Evolutionary conservation across 2,797 vertebrate species (phyloP).

Genomic region (Phoxinus dragarum): DNA sequence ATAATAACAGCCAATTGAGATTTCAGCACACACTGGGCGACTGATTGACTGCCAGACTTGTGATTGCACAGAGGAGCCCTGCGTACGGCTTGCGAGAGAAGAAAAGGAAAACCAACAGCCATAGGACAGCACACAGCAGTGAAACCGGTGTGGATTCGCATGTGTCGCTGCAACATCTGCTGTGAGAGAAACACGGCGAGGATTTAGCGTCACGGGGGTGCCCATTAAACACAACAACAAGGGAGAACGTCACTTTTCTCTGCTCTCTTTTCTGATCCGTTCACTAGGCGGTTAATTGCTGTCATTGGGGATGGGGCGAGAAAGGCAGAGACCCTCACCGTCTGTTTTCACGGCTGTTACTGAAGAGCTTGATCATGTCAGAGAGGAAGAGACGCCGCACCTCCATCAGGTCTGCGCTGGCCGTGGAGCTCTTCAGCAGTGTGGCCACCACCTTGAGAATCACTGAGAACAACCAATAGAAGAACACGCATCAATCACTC

Average conservation of each 20-base stretch:
- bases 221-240: slow-evolving; percentile 55
- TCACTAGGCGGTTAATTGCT: slow-evolving; percentile 65
- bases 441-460: slow-evolving; percentile 99
- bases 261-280: slow-evolving; percentile 51
- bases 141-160: slow-evolving; percentile 22
- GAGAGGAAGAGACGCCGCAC: slow-evolving; percentile 95
- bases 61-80: slow-evolving; percentile 31
- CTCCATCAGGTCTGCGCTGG: slow-evolving; percentile 96
- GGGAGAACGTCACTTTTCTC: slow-evolving; percentile 21
- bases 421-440: slow-evolving; percentile 92
- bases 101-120: slow-evolving; percentile 12
- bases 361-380: slow-evolving; percentile 98
- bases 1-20: slow-evolving; percentile 48
- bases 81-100: slow-evolving; percentile 6
- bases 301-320: slow-evolving; percentile 21
- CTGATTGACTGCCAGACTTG: slow-evolving; percentile 45
- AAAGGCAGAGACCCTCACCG: slow-evolving; percentile 79
- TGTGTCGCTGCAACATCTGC: slow-evolving; percentile 63
- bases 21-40: slow-evolving; percentile 19
- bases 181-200: slow-evolving; percentile 54
- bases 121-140: neutral
- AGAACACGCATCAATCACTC: slow-evolving; percentile 71
- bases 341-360: slow-evolving; percentile 96
- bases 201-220: slow-evolving; percentile 56
- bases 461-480: slow-evolving; percentile 80